phyloP scores from a whole-genome alignment of 2,113 vertebrate genomes.

The Aptenodytes forsteri region DNA sequence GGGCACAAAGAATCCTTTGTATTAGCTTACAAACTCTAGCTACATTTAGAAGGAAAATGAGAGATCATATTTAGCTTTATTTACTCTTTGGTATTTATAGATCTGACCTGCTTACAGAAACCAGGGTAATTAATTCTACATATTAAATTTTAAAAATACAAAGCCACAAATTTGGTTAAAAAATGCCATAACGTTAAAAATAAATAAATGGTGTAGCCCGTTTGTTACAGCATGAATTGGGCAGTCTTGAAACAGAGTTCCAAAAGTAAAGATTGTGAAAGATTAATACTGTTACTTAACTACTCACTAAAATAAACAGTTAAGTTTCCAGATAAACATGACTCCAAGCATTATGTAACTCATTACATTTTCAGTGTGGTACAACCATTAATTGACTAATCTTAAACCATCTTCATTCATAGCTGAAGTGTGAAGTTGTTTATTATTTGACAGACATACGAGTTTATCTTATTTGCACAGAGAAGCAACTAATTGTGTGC shows the following conservation, averaged over 20 bases:
- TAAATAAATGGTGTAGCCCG: background rate
- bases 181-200: background rate
- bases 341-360: background rate
- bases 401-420: background rate
- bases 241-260: background rate
- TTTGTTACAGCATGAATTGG: background rate
- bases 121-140: background rate
- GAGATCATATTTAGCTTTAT: background rate
- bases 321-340: background rate
- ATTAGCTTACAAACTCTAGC: background rate
- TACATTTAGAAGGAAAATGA: background rate
- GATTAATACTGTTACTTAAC: background rate
- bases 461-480: background rate
- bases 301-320: conserved; percentile 23
- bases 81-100: background rate
- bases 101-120: background rate
- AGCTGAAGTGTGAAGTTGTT: background rate
- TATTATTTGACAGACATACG: background rate
- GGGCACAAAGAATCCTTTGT: background rate
- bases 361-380: background rate
- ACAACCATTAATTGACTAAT: background rate
- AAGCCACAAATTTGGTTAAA: background rate
- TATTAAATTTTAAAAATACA: conserved; percentile 18
- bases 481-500: background rate
- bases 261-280: background rate